Evolutionary conservation across 2,113 vertebrate species (phyloP).

Genomic region (Epinephelus cyanopodus): DNA sequence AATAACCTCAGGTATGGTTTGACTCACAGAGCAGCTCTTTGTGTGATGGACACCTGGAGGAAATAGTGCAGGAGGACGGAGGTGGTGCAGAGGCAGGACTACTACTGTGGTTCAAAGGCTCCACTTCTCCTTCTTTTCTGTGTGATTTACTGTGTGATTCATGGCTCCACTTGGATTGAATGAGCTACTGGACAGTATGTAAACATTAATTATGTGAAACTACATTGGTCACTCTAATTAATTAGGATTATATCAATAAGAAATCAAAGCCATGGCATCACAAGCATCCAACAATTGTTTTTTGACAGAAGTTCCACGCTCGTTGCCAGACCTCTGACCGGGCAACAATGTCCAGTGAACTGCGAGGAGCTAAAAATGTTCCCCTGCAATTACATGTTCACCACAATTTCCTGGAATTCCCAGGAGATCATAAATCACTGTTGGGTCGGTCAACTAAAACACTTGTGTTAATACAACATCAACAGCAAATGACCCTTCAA

Average conservation of each 20-base stretch:
- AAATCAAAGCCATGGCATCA: slow-evolving; percentile 2
- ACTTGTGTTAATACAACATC: slow-evolving; percentile 75
- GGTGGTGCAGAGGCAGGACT: slow-evolving; percentile 34
- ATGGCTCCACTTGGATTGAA: neutral
- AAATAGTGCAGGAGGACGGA: slow-evolving; percentile 59
- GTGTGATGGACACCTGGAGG: slow-evolving; percentile 71
- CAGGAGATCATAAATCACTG: slow-evolving; percentile 77
- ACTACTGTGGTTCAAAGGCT: slow-evolving; percentile 61
- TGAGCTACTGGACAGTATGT: slow-evolving; percentile 18
- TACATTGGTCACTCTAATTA: neutral
- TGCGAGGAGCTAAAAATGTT: slow-evolving; percentile 59
- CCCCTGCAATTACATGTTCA: slow-evolving; percentile 63
- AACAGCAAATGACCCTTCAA: slow-evolving; percentile 79
- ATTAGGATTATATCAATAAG: neutral
- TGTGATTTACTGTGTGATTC: slow-evolving; percentile 30
- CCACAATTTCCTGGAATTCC: slow-evolving; percentile 70
- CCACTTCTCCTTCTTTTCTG: neutral
- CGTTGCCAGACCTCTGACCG: slow-evolving; percentile 37
- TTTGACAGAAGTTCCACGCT: slow-evolving; percentile 11
- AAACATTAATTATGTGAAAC: slow-evolving; percentile 28
- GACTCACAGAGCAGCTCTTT: slow-evolving; percentile 61
- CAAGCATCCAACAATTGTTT: slow-evolving; percentile 1
- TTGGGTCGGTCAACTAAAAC: slow-evolving; percentile 70
- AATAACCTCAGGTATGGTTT: slow-evolving; percentile 44
- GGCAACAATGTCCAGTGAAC: slow-evolving; percentile 49